phyloP scores from a whole-genome alignment of 1,140 invertebrate species.

The Magallana ariakensis region DNA sequence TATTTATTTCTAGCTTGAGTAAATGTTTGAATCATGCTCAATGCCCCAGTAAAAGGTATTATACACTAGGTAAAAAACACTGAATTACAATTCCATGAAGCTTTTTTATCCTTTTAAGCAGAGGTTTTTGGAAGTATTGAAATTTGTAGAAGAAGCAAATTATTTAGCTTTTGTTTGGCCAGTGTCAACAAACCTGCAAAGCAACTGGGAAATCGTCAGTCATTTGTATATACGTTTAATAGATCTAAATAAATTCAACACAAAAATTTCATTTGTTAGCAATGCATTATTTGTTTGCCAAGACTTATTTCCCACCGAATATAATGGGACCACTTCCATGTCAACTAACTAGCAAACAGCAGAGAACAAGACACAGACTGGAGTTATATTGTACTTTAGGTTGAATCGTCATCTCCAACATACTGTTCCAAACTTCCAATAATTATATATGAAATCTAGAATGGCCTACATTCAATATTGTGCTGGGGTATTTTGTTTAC shows the following conservation, averaged over 20 bases:
- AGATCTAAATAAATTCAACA: conserved; percentile 39
- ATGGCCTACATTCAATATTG: no score
- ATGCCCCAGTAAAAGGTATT: neutral
- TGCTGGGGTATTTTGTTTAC: no score
- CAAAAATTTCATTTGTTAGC: conserved; percentile 7
- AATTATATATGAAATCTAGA: no score
- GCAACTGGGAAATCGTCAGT: neutral
- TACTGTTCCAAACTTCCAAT: no score
- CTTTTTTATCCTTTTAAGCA: neutral
- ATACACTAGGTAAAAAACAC: neutral
- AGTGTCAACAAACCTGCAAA: conserved; percentile 5
- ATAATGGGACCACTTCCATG: neutral
- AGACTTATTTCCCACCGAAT: conserved; percentile 18
- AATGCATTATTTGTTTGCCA: conserved; percentile 24
- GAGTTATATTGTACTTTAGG: neutral
- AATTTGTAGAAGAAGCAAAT: neutral
- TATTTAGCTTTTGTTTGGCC: neutral
- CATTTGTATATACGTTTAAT: conserved; percentile 18
- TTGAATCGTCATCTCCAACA: neutral
- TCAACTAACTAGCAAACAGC: neutral
- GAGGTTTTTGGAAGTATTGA: neutral
- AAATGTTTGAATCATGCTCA: neutral
- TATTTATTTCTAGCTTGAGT: neutral
- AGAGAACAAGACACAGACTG: neutral
- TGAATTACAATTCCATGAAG: neutral